A percentile compares a stretch with the other conserved stretches of the same genome.
Evolutionary conservation across 2,888 invertebrate genomes (phyloP).

Genomic region (Automeris io): DNA sequence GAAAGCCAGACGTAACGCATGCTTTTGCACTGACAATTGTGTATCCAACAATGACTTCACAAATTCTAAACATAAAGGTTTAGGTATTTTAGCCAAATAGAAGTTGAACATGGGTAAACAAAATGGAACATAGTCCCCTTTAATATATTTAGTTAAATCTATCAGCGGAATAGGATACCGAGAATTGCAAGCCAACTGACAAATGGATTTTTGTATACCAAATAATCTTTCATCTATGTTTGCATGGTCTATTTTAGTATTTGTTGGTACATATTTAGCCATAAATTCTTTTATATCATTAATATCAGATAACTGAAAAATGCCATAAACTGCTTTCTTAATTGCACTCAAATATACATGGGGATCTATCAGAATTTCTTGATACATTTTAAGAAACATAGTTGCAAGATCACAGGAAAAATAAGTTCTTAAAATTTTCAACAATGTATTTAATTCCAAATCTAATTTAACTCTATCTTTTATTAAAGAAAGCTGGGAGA

Average conservation of each 20-base stretch:
- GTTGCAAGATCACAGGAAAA: no score
- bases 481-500: constrained; percentile 15
- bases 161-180: constrained; percentile 38
- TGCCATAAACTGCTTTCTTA: constrained; percentile 25
- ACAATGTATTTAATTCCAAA: no score
- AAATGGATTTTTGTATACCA: constrained; percentile 37
- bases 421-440: no score
- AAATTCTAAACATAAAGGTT: constrained; percentile 27
- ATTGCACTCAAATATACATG: constrained; percentile 10
- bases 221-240: constrained; percentile 24
- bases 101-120: constrained; percentile 37
- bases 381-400: constrained; percentile 10
- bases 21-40: constrained; percentile 44
- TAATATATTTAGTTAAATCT: constrained; percentile 28
- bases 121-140: constrained; percentile 39
- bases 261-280: constrained; percentile 31
- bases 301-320: constrained; percentile 33
- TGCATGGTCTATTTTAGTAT: constrained; percentile 31
- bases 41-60: constrained; percentile 30
- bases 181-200: constrained; percentile 31
- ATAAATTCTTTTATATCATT: constrained; percentile 27
- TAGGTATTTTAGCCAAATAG: constrained; percentile 34
- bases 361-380: constrained; percentile 9
- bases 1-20: constrained; percentile 43
- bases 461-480: constrained; percentile 10